Base-by-base conservation (phyloP, 2,797 vertebrate species). In the Emydoidea blandingii region DNA sequence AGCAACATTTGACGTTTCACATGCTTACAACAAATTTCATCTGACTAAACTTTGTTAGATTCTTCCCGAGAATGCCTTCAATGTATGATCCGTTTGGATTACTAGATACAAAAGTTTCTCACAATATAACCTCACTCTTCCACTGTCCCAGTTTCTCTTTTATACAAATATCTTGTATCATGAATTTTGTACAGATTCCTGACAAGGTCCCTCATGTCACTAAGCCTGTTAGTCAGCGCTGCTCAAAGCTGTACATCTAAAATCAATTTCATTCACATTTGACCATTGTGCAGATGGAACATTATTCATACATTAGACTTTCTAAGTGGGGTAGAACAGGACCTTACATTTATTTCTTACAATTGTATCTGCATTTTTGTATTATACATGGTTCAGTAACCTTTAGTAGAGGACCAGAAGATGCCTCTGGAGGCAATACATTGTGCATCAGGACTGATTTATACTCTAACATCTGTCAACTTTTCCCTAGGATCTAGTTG, bases 261-360 rank as follows among this genome's bases (percentile, higher is more conserved):
- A 97, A 96, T 96, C 94, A 97, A 97, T 98, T 97, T 97, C 74
- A 90, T 96, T 98, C 52, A 85, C 95, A 97, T 98, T 94, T 98
- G 94, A 97, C 95, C 93, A 95, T 83, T 83, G 86, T 88, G 83
- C 86, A 97, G 97, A 97, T 96, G 95, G 92, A 97, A 52, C 94
- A 97, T 97, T 95, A 98, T 96, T 98, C 96, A 98, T 98, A 94
- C 96, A 98, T 97, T 95, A 97, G 93, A 92, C 87, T 97, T 97
- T 83, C 88, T 96, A 95, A 95, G 94, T 96, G 94, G 95, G 87
- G 62, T 96, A 97, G 86, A 97, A 86, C 85, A 97, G 79, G 81
- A 81, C 44, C 59, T 97, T 96, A 88, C 89, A 96, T 97, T 96
- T 93, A 97, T 96, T 97, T 85, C 88, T 96, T 97, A 95, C 95